Evolutionary conservation across 2,797 vertebrate genomes (phyloP).

Genomic region (Harpagifer antarcticus): DNA sequence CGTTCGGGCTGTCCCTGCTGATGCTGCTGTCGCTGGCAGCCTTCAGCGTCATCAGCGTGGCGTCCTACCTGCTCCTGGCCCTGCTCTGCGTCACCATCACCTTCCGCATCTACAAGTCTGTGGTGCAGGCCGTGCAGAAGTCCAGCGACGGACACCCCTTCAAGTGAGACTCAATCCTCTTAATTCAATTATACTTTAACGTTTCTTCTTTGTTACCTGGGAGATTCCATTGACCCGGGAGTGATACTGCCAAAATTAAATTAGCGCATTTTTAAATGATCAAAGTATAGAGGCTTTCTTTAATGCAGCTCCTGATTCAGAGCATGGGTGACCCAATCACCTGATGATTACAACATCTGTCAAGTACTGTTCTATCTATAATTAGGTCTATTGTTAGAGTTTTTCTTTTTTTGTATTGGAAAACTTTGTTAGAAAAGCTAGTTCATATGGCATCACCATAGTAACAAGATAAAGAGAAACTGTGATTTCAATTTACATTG

Average conservation of each 20-base stretch:
- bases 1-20: slow-evolving; percentile 90
- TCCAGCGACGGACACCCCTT: slow-evolving; percentile 93
- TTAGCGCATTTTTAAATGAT: no score
- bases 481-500: background rate
- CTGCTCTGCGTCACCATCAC: slow-evolving; percentile 94
- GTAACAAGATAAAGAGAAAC: background rate
- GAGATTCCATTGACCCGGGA: background rate
- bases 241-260: background rate
- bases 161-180: slow-evolving; percentile 83
- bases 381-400: background rate
- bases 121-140: slow-evolving; percentile 94
- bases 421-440: no score
- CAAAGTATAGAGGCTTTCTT: background rate
- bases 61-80: slow-evolving; percentile 92
- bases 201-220: background rate
- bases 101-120: slow-evolving; percentile 95
- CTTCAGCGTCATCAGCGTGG: slow-evolving; percentile 94
- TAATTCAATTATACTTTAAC: background rate
- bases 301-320: background rate
- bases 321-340: background rate
- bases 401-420: no score
- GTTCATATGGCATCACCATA: background rate
- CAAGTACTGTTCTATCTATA: background rate
- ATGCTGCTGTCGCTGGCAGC: slow-evolving; percentile 93
- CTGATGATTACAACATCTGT: background rate